Percentiles rank a stretch among this genome's conserved stretches.
phyloP scores from a whole-genome alignment of 2,113 vertebrate genomes.

The Apistogramma diplotaenia region DNA sequence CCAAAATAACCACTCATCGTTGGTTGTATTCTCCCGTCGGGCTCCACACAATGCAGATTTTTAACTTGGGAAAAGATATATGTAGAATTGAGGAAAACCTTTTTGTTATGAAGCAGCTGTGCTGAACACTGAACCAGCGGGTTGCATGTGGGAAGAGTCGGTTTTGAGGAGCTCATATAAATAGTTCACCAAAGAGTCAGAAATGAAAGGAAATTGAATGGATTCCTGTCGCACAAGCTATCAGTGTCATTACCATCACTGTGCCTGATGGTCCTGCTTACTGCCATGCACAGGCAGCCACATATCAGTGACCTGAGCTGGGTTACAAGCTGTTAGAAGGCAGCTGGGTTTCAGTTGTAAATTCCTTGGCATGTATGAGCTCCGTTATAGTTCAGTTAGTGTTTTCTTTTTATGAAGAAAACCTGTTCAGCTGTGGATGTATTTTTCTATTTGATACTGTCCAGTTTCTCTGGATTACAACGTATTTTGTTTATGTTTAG shows the following conservation, averaged over 20 bases:
- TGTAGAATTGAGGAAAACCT: neutral
- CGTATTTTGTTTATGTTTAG: neutral
- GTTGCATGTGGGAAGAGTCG: neutral
- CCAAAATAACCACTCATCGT: neutral
- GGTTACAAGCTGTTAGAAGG: neutral
- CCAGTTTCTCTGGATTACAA: neutral
- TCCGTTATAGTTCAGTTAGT: neutral
- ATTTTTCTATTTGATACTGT: accelerated
- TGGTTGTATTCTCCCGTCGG: neutral
- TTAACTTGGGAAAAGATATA: too few relatives aligned
- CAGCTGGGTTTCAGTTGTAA: neutral
- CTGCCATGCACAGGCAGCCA: neutral
- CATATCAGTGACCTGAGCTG: too few relatives aligned
- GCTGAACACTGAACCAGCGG: neutral
- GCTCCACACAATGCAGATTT: neutral
- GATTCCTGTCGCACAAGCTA: neutral
- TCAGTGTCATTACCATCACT: neutral
- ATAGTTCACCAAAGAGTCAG: neutral
- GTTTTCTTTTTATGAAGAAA: neutral
- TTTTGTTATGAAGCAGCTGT: neutral
- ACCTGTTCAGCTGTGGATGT: neutral
- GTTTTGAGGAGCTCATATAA: neutral
- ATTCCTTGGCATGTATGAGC: neutral
- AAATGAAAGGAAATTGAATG: neutral
- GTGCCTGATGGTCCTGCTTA: neutral